phyloP scores from a whole-genome alignment of 2,888 invertebrate species.

The Petrophora chlorosata region DNA sequence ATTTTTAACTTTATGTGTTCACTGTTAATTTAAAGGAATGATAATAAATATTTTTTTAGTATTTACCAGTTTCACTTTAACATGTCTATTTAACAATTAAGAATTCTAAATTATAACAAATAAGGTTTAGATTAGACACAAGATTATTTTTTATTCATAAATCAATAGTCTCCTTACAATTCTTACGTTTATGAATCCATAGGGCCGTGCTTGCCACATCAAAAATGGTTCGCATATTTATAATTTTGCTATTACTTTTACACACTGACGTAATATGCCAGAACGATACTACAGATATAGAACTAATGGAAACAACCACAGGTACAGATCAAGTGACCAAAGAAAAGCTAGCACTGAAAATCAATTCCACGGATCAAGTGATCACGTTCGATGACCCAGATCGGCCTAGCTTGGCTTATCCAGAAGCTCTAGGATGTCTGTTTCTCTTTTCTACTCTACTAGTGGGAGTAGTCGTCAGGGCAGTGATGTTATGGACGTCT shows the following conservation, averaged over 20 bases:
- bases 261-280: constrained; percentile 15
- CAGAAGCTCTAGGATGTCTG: constrained; percentile 55
- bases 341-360: not conserved
- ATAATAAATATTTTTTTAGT: not conserved
- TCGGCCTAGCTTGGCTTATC: constrained; percentile 59
- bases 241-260: constrained; percentile 24
- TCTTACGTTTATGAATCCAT: constrained; percentile 29
- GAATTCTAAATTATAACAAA: no score
- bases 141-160: no score
- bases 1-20: no score
- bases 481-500: constrained; percentile 62
- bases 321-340: not conserved
- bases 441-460: constrained; percentile 64
- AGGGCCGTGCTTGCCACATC: constrained; percentile 41
- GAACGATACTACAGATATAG: not conserved
- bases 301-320: not conserved
- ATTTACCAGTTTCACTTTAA: no score
- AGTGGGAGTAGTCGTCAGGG: constrained; percentile 62
- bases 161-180: no score
- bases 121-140: no score
- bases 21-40: no score
- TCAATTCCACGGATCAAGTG: not conserved
- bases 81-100: no score
- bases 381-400: constrained; percentile 40
- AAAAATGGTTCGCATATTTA: constrained; percentile 34